Base-by-base conservation (phyloP, 2,113 vertebrate genomes). In the Alectura lathami region DNA sequence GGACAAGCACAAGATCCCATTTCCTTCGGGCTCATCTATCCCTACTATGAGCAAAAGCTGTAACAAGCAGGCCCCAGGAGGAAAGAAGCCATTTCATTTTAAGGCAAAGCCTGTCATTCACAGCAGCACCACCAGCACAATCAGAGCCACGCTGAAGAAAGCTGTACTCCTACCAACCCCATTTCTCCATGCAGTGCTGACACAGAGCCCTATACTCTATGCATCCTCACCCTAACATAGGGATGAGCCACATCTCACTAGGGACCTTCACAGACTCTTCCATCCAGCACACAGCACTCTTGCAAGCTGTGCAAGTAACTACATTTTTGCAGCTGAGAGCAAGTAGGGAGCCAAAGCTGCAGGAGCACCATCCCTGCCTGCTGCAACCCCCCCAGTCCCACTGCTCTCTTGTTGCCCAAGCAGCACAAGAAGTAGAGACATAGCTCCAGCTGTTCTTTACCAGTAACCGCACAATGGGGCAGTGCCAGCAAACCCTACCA, bases 341-440 rank as follows among this genome's bases (percentile, higher is more conserved):
- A 22, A 64, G 17, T 14, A 66, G 17, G 8, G 12, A 91, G 13
- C 11, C 48, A 43, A 40, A 73, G 27, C 17, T 24, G 18, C 8
- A 16, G 9, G 43, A 17, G 1, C 48, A 18, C 22, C 29, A 30
- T 36, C 80, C 50, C 56, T 5, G 11, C 18, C 43, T 51, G 32
- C 70, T 24, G n/a, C 5, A 17, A 51, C 20, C 50, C 8, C 22
- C 57, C 50, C 3, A 1, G 10, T 13, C 11, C 45, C 20, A 11
- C 66, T 62, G 43, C 26, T 27, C 7, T 0, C 50, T 80, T 6
- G 0, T 3, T 73, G 16, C 14, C 24, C 17, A 72, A 59, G 10
- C 4, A 1, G 2, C 13, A 3, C 48, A 72, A 75, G 6, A 27
- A 70, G 9, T 26, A 64, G 24, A 60, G 26, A n/a, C 0, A 0